Evolutionary conservation across 37 sponge, comb jelly and placozoan genomes (phyloP), one percentile per base, ranked within the genome.

Genomic region (Chondrilla cf. caribensis): DNA sequence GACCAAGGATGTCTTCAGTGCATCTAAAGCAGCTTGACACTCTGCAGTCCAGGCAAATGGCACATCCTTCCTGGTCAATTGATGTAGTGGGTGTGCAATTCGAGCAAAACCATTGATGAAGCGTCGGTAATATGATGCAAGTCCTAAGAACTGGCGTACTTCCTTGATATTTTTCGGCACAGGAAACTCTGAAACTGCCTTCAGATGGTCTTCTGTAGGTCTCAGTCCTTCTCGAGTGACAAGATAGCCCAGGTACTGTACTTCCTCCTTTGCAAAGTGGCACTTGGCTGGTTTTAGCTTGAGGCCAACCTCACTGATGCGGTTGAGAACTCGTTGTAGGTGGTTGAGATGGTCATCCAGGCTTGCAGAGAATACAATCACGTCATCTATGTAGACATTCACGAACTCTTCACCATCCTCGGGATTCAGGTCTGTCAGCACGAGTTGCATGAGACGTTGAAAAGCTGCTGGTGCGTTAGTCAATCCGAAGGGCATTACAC

Each of bases 371-470:
- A 51, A 83, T n/a, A 87, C 70, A 7, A 87, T 29, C 14, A 87
- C 43, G 33, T 87, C 79, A 32, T 87, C 88, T 41, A 82, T 60
- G 58, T 82, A 87, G 2, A 40, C 85, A 44, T 29, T 22, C 19
- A 71, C 76, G 29, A 84, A 84, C 18, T 19, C 78, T 43, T 31
- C 44, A 21, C 84, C 73, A 31, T 51, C 58, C 15, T 70, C 19
- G 6, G 79, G 54, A 33, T 47, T 77, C 33, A 87, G 35, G 2
- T 79, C 88, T 17, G 54, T 22, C 39, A 87, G 51, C 33, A 87
- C 88, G 4, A 36, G 7, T 38, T 87, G 70, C 83, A 87, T 87
- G 22, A 86, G 43, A 17, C 82, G 62, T 60, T 86, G 87, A 54
- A 86, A 84, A 7, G 59, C 44, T 6, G 80, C 79, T 36, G 87